Evolutionary conservation across 2,113 vertebrate species (phyloP).

Genomic region (Cyanoderma ruficeps): DNA sequence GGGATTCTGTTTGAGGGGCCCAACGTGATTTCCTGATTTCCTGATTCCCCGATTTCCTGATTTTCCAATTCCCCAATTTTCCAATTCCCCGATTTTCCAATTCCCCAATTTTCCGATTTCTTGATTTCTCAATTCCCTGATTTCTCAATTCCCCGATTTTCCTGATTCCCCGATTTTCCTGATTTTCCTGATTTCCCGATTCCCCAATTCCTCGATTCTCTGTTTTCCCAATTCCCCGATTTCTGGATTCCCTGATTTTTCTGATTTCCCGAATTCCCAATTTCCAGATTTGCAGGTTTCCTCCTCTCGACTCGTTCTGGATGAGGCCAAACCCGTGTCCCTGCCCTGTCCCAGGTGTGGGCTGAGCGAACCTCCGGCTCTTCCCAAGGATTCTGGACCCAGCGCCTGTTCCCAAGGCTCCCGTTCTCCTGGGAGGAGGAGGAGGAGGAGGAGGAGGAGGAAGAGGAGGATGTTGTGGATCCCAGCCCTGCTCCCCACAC

Average conservation of each 20-base stretch:
- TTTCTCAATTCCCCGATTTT: background rate
- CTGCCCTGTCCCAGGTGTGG: fast-evolving
- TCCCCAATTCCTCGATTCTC: no score
- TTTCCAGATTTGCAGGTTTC: background rate
- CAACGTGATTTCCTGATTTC: fast-evolving
- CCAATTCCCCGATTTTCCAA: fast-evolving
- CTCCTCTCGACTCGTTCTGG: background rate
- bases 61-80: fast-evolving
- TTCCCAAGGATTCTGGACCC: background rate
- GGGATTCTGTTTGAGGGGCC: background rate
- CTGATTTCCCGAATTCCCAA: no score
- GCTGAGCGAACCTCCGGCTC: fast-evolving
- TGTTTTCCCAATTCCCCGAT: no score
- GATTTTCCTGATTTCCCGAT: no score
- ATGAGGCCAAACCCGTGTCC: fast-evolving
- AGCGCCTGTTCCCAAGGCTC: fast-evolving
- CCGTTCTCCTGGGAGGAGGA: background rate
- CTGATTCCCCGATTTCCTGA: fast-evolving
- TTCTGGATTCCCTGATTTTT: no score
- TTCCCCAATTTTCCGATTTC: fast-evolving
- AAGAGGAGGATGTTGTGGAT: background rate
- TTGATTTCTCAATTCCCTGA: fast-evolving
- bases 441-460: background rate
- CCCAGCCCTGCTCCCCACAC: background rate
- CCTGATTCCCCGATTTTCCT: no score